phyloP scores from a whole-genome alignment of 2,888 invertebrate species.

The Resseliella maxima region DNA sequence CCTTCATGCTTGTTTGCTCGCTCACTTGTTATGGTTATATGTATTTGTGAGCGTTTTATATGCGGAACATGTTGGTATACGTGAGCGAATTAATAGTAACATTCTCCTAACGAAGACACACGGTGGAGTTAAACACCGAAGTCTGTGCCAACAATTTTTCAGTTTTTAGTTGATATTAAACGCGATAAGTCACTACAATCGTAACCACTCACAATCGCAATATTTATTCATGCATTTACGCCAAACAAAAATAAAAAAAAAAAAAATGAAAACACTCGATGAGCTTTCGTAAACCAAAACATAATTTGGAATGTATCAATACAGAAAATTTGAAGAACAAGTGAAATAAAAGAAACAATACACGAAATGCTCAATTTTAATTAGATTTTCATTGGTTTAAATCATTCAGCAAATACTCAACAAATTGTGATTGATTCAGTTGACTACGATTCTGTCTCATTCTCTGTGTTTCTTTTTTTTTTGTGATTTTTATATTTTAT shows the following conservation, averaged over 20 bases:
- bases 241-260: neutral
- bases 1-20: neutral
- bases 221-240: neutral
- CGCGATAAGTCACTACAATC: constrained; percentile 48
- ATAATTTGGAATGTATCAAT: neutral
- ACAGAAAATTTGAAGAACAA: neutral
- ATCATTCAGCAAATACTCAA: neutral
- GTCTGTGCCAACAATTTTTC: constrained; percentile 30
- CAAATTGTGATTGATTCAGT: neutral
- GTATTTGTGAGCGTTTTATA: neutral
- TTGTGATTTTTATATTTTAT: no score
- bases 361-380: neutral
- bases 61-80: neutral
- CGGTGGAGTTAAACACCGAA: constrained; percentile 39
- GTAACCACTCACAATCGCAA: neutral
- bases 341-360: neutral
- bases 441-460: neutral
- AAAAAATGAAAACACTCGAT: neutral
- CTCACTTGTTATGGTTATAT: neutral
- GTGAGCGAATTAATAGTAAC: constrained; percentile 4
- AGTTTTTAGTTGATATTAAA: constrained; percentile 45
- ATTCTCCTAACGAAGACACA: neutral
- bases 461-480: neutral
- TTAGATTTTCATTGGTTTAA: neutral
- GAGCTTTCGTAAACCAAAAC: neutral